A percentile compares a stretch with the other conserved stretches of the same genome.
Conservation (phyloP, 2,888 invertebrate species). For the Tiliacea citrago region DNA sequence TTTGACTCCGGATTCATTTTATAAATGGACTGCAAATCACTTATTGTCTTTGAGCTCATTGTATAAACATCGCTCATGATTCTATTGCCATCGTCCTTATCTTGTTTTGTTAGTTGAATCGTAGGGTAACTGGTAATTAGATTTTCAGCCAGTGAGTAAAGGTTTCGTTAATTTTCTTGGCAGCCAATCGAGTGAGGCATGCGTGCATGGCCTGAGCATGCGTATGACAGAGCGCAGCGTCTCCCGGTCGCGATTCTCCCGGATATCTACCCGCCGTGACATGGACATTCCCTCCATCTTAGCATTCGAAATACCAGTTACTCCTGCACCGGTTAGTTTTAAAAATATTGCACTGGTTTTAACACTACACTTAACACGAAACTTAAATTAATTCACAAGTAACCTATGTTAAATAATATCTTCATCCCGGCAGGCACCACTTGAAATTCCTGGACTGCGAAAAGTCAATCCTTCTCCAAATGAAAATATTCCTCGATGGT, state of each 20-base stretch:
- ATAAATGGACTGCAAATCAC: not conserved
- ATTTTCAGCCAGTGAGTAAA: not conserved
- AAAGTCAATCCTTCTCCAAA: slow-evolving; percentile 64
- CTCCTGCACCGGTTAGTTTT: slow-evolving; percentile 75
- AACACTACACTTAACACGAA: not conserved
- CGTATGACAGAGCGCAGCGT: slow-evolving; percentile 85
- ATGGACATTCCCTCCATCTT: slow-evolving; percentile 88
- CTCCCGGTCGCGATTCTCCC: slow-evolving; percentile 79
- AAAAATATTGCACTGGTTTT: not conserved
- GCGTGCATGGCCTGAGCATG: slow-evolving; percentile 80
- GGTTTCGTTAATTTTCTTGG: slow-evolving; percentile 14
- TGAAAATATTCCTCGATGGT: slow-evolving; percentile 82
- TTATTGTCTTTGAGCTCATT: slow-evolving; percentile 13
- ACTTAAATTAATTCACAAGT: not conserved
- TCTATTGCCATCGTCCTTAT: not conserved
- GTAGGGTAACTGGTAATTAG: not conserved
- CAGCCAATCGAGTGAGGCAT: slow-evolving; percentile 77
- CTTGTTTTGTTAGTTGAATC: slow-evolving; percentile 1
- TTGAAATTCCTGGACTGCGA: slow-evolving; percentile 82
- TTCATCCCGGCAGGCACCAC: slow-evolving; percentile 70
- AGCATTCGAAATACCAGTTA: slow-evolving; percentile 78
- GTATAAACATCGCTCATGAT: not conserved
- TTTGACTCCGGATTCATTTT: slow-evolving; percentile 15
- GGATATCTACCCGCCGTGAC: slow-evolving; percentile 84
- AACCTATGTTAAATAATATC: not conserved